phyloP scores from a whole-genome alignment of 2,113 vertebrate species.

The Tyto alba region DNA sequence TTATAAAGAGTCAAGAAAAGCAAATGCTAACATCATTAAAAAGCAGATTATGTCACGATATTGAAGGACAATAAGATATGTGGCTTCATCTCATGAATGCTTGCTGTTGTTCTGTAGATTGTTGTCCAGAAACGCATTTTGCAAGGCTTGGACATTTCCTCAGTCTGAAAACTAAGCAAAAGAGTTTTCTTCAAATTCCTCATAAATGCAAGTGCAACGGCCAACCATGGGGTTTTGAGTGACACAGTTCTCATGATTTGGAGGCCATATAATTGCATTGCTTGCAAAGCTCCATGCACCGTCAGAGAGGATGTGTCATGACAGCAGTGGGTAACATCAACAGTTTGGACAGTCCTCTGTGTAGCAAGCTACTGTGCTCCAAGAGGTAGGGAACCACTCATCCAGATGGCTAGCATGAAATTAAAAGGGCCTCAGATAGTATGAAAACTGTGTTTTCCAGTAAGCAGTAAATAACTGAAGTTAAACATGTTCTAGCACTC shows the following conservation, averaged over 20 bases:
- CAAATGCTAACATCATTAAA: not conserved
- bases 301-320: fast-evolving
- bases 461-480: not conserved
- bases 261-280: not conserved
- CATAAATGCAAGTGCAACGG: not conserved
- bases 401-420: not conserved
- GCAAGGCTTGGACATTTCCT: not conserved
- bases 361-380: not conserved
- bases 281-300: not conserved
- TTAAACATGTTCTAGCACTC: not conserved
- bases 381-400: not conserved
- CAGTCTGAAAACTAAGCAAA: not conserved
- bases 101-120: fast-evolving
- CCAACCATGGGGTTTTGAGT: not conserved
- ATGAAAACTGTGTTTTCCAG: not conserved
- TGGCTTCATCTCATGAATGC: not conserved
- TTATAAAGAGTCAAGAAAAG: not conserved
- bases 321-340: not conserved
- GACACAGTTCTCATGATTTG: not conserved
- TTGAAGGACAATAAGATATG: not conserved
- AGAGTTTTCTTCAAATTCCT: not conserved
- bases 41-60: not conserved
- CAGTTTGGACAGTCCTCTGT: not conserved
- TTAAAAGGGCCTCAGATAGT: not conserved
- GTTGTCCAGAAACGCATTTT: not conserved